Percentiles rank a stretch among this genome's conserved stretches.
Evolutionary conservation across 2,888 invertebrate species (phyloP).

Genomic region (Gortyna flavago): DNA sequence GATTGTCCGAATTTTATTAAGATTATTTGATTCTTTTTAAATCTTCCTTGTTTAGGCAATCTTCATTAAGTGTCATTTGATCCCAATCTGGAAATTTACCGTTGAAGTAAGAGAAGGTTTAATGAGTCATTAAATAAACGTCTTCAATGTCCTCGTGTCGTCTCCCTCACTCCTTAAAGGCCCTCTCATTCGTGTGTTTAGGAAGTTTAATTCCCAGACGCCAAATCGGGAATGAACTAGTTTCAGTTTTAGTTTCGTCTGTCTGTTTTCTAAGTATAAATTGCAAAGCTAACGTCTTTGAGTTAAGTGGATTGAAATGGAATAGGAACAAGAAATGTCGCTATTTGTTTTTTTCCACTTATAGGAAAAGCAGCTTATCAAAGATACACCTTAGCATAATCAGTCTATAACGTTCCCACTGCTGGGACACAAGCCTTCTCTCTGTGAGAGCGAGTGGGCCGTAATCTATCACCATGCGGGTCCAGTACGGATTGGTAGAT

Average conservation of each 20-base stretch:
- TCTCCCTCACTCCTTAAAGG: conserved; percentile 12
- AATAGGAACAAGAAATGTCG: background rate
- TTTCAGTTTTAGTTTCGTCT: conserved; percentile 17
- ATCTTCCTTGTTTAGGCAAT: conserved; percentile 27
- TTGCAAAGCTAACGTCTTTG: background rate
- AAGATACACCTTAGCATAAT: background rate
- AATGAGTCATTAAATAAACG: conserved; percentile 42
- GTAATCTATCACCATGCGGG: too few relatives aligned
- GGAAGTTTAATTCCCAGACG: conserved; percentile 19
- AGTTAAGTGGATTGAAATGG: conserved; percentile 4
- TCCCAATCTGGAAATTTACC: conserved; percentile 39
- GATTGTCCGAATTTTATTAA: background rate
- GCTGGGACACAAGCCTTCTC: too few relatives aligned
- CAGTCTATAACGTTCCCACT: too few relatives aligned
- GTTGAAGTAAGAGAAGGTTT: conserved; percentile 41
- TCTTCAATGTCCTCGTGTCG: conserved; percentile 29
- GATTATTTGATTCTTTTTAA: background rate
- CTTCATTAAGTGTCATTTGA: conserved; percentile 39
- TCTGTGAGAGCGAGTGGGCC: too few relatives aligned
- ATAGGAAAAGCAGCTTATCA: background rate
- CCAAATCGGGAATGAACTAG: conserved; percentile 20
- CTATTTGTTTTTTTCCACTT: background rate
- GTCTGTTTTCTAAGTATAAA: background rate
- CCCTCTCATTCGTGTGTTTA: conserved; percentile 27
- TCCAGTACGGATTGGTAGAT: too few relatives aligned